Conservation (phyloP, 2,797 vertebrate species). For the Acrossocheilus wenchowensis region DNA sequence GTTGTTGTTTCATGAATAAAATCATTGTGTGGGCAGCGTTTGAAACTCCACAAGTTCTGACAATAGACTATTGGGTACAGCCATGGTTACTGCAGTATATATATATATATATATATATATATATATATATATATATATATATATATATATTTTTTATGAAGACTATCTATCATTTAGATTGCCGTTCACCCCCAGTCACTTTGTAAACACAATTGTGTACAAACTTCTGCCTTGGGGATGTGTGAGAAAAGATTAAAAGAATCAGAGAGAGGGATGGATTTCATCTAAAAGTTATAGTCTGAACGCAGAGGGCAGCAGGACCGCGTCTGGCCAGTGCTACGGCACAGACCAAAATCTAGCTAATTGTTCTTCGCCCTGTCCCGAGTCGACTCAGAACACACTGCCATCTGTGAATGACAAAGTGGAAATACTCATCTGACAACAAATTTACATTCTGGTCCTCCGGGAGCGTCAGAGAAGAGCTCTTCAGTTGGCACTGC, state of each 20-base stretch:
- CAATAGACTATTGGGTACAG: conserved; percentile 12
- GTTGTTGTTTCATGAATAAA: neutral
- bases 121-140: neutral
- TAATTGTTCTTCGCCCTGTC: conserved; percentile 31
- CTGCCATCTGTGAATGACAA: conserved; percentile 32
- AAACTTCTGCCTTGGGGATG: conserved; percentile 53
- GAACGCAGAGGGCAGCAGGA: conserved; percentile 3
- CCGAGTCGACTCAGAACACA: conserved; percentile 13
- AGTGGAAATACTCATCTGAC: conserved; percentile 40
- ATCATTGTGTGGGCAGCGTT: neutral
- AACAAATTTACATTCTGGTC: conserved; percentile 32
- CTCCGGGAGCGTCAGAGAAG: neutral
- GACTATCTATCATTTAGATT: conserved; percentile 42
- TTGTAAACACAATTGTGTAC: conserved; percentile 54
- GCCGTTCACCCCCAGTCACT: conserved; percentile 9
- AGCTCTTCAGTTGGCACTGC: neutral
- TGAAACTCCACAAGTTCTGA: neutral
- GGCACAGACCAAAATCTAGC: conserved; percentile 35
- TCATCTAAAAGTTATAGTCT: conserved; percentile 50
- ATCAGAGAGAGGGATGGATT: conserved; percentile 38
- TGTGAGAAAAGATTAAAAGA: conserved; percentile 1
- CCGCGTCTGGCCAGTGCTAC: neutral
- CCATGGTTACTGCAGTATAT: conserved; percentile 1
- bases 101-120: neutral
- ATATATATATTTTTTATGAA: conserved; percentile 7